phyloP scores from a whole-genome alignment of 2,888 invertebrate species.

The Scrobipalpa atriplicella region DNA sequence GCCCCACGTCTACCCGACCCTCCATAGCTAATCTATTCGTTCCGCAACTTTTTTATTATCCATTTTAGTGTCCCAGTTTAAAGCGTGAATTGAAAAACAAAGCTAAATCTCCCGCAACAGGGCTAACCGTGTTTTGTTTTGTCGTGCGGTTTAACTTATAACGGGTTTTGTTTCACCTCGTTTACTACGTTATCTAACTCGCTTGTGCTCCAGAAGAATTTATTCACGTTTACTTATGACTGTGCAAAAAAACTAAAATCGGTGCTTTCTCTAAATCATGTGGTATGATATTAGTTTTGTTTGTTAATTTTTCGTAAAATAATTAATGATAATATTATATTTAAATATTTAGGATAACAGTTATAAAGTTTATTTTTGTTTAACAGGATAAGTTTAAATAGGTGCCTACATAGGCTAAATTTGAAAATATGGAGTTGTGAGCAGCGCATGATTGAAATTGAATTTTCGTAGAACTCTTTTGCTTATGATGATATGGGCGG shows the following conservation, averaged over 20 bases:
- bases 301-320: too few relatives aligned
- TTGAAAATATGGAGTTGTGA: too few relatives aligned
- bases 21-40: constrained; percentile 63
- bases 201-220: neutral
- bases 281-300: neutral
- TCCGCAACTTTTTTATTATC: constrained; percentile 39
- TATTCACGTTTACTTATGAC: neutral
- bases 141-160: neutral
- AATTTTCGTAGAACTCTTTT: too few relatives aligned
- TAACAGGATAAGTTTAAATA: too few relatives aligned
- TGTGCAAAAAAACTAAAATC: neutral
- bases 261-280: neutral
- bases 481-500: too few relatives aligned
- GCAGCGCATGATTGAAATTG: too few relatives aligned
- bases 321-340: too few relatives aligned
- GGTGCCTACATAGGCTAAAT: too few relatives aligned
- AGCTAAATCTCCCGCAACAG: constrained; percentile 9
- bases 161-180: constrained; percentile 4
- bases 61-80: constrained; percentile 15
- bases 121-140: constrained; percentile 6
- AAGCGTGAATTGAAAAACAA: constrained; percentile 25
- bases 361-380: too few relatives aligned
- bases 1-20: constrained; percentile 49
- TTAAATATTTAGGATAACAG: too few relatives aligned
- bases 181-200: neutral